phyloP scores from a whole-genome alignment of 1,140 invertebrate species.

The Neuroterus valhalla region DNA sequence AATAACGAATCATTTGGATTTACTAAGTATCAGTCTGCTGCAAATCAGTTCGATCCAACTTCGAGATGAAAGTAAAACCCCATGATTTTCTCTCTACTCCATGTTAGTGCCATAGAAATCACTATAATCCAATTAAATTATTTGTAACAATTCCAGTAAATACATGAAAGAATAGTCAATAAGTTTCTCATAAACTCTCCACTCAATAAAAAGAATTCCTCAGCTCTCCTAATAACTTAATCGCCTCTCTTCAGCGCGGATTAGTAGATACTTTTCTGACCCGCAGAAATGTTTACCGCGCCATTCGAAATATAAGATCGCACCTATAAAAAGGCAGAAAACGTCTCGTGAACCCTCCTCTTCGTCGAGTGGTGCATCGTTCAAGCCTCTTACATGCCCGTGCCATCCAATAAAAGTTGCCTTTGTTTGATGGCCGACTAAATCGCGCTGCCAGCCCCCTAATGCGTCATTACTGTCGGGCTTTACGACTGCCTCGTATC shows the following conservation, averaged over 20 bases:
- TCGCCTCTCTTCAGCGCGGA: not conserved
- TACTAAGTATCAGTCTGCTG: too few species aligned
- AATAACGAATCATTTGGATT: too few species aligned
- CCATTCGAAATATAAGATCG: constrained; percentile 39
- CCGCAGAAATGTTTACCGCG: constrained; percentile 46
- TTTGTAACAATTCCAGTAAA: too few species aligned
- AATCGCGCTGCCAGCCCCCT: constrained; percentile 74
- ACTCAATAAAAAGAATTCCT: too few species aligned
- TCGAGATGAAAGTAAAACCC: too few species aligned
- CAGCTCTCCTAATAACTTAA: constrained; percentile 1
- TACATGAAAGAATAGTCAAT: too few species aligned
- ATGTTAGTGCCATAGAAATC: too few species aligned
- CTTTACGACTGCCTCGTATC: constrained; percentile 75
- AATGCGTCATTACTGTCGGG: constrained; percentile 77
- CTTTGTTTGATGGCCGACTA: constrained; percentile 76
- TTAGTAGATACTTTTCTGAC: constrained; percentile 44
- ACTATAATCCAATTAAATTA: too few species aligned
- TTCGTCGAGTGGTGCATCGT: constrained; percentile 56
- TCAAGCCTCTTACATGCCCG: constrained; percentile 68
- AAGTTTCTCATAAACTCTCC: too few species aligned
- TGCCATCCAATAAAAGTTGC: constrained; percentile 74
- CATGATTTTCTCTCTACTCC: too few species aligned
- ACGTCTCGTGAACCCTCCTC: constrained; percentile 53
- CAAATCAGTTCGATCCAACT: too few species aligned
- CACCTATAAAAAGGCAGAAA: constrained; percentile 51